These are phyloP conservation scores for Thaumetopoea pityocampa DNA, from an alignment of 1,140 invertebrate genomes.

Conservation along the genomic window DNA sequence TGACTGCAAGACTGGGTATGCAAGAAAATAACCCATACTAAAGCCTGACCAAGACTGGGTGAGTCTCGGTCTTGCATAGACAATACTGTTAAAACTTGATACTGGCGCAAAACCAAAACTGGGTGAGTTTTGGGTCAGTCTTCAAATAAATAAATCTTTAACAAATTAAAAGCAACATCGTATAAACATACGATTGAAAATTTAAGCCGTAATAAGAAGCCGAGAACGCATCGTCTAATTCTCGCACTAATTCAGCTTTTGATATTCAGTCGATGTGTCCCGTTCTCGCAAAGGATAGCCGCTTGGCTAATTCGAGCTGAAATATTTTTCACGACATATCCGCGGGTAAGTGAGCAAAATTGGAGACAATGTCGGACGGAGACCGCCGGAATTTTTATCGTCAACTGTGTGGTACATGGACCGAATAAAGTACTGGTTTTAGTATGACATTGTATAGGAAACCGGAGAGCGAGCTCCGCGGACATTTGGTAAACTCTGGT, in stretches of 20 bases:
- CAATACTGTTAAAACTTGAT: too few relatives aligned
- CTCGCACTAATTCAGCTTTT: slow-evolving; percentile 59
- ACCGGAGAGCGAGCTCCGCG: too few relatives aligned
- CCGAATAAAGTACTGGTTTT: slow-evolving; percentile 28
- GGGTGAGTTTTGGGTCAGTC: too few relatives aligned
- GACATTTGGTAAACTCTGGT: too few relatives aligned
- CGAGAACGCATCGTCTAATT: slow-evolving; percentile 47
- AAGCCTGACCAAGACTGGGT: too few relatives aligned
- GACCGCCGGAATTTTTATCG: slow-evolving; percentile 43
- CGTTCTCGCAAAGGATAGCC: slow-evolving; percentile 32
- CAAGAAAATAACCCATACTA: too few relatives aligned
- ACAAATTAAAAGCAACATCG: too few relatives aligned
- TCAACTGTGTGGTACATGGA: slow-evolving; percentile 22
- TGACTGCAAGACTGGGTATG: too few relatives aligned
- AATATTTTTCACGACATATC: slow-evolving; percentile 45
- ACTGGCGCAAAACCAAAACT: too few relatives aligned
- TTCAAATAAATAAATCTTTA: too few relatives aligned
- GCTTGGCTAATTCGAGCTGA: slow-evolving; percentile 53
- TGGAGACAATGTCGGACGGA: slow-evolving; percentile 37
- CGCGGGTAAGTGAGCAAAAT: slow-evolving; percentile 37
- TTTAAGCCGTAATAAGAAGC: slow-evolving; percentile 50
- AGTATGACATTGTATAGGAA: background rate
- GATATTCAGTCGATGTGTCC: slow-evolving; percentile 59
- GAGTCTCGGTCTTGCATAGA: too few relatives aligned
- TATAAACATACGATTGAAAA: too few relatives aligned